Evolutionary conservation across 2,113 vertebrate species (phyloP).

Genomic region (Amazona guildingii): DNA sequence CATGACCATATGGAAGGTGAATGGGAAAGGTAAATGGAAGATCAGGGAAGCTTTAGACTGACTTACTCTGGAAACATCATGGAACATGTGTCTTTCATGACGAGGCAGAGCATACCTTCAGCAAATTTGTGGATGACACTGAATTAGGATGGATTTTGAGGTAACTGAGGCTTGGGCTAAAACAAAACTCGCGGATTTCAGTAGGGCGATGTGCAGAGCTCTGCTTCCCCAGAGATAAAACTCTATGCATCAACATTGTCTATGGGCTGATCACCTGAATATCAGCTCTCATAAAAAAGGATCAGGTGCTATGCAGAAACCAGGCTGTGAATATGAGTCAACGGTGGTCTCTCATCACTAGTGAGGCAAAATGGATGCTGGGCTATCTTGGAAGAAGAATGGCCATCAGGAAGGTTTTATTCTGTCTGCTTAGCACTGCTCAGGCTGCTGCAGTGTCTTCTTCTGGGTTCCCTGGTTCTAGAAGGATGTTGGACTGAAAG

Average conservation of each 20-base stretch:
- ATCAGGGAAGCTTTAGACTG: not conserved
- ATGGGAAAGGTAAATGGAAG: not conserved
- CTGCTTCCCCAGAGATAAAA: not conserved
- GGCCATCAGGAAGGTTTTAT: not conserved
- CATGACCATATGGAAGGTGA: not conserved
- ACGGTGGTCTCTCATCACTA: not conserved
- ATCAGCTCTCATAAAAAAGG: not conserved
- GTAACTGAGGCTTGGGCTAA: not conserved
- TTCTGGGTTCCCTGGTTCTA: not conserved
- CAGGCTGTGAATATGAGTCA: not conserved
- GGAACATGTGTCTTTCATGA: not conserved
- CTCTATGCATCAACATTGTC: not conserved
- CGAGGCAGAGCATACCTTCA: not conserved
- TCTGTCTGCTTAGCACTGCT: not conserved
- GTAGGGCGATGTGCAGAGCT: not conserved
- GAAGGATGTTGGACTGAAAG: not conserved
- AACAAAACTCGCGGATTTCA: not conserved
- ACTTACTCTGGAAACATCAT: not conserved
- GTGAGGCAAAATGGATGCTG: not conserved
- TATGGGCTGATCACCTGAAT: not conserved
- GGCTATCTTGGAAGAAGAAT: not conserved
- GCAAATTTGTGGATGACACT: not conserved
- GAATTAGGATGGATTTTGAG: not conserved
- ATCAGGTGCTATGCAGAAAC: not conserved
- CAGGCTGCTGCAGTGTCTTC: not conserved